Evolutionary conservation across 2,888 invertebrate genomes (phyloP), one percentile per base, ranked within the genome.

Genomic region (Acronicta alni): DNA sequence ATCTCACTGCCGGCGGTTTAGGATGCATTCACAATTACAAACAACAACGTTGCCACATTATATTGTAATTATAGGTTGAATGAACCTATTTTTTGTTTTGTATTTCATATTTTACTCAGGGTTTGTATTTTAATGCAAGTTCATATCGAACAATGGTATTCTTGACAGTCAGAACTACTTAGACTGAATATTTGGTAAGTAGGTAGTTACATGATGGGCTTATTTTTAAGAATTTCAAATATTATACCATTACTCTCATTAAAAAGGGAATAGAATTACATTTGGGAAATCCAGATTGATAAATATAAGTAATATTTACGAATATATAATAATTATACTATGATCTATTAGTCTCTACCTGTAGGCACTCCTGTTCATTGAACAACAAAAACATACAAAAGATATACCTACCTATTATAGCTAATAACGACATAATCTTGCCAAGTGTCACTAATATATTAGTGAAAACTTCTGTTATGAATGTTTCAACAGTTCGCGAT

Each of bases 11-110:
- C 83, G 82, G 77, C 83, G 85, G 87, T 89, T 89, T 89, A 85
- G 87, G 89, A 89, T 87, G 87, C 87, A 86, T 87, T 87, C 84
- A 89, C 85, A 88, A 87, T 88, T 88, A 88, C 80, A 71, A 71
- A 82, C 83, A 81, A 80, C 70, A 61, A 76, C 71, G 77, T 80
- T 82, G 81, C 80, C 76, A 80, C 80, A 83, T 82, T 81, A 88
- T 84, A 83, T 82, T 86, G 81, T 84, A 86, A 87, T 89, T 84
- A 84, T 67, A 77, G 85, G 88, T 82, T 85, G 81, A 88, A 86
- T 62, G 86, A 84, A 85, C 86, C 79, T 51, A 58, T 65, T 57
- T 75, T 80, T 81, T 77, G 30, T 56, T 61, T 56, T 49, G 35
- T 32, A 57, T 53, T 62, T 57, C 16, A 46, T 43, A 47, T 49